Evolutionary conservation across 1,140 invertebrate species (phyloP), one percentile per base, ranked within the genome.

Genomic region (Pygmarrhopalites habei): DNA sequence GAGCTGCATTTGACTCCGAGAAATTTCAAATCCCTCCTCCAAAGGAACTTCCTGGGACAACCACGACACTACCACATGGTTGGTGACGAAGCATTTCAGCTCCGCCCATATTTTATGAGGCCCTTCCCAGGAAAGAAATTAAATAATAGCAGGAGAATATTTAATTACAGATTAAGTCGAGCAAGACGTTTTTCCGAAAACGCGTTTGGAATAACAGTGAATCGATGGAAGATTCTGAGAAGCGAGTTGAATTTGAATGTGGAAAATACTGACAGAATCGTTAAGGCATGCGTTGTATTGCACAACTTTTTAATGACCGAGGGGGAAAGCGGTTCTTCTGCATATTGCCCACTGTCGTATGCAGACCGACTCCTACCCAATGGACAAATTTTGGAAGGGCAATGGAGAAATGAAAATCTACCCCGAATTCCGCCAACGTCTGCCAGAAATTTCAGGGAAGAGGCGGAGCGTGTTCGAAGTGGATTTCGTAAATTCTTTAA

Each of bases 111-210:
- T n/a, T n/a, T n/a, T n/a, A n/a, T n/a, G n/a, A n/a, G n/a, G n/a
- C n/a, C n/a, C n/a, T n/a, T n/a, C n/a, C n/a, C n/a, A n/a, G n/a
- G n/a, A n/a, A n/a, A n/a, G n/a, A n/a, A n/a, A n/a, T n/a, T n/a
- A n/a, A n/a, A n/a, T n/a, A n/a, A n/a, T n/a, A n/a, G n/a, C n/a
- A n/a, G n/a, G n/a, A n/a, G n/a, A n/a, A n/a, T n/a, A n/a, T n/a
- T n/a, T n/a, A n/a, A n/a, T n/a, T n/a, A n/a, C n/a, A n/a, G n/a
- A n/a, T n/a, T n/a, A n/a, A n/a, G n/a, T n/a, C n/a, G n/a, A n/a
- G n/a, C n/a, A n/a, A 60, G 58, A 19, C 43, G 58, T 17, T 60
- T 46, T 44, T 12, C 28, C 2, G 58, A 60, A 60, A 60, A 60
- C 23, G 58, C 47, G 5, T 60, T 60, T 32, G 58, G 58, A 12